These are phyloP conservation scores for Phaonia tiefii DNA, from an alignment of 2,888 invertebrate genomes.

Conservation along the genomic window DNA sequence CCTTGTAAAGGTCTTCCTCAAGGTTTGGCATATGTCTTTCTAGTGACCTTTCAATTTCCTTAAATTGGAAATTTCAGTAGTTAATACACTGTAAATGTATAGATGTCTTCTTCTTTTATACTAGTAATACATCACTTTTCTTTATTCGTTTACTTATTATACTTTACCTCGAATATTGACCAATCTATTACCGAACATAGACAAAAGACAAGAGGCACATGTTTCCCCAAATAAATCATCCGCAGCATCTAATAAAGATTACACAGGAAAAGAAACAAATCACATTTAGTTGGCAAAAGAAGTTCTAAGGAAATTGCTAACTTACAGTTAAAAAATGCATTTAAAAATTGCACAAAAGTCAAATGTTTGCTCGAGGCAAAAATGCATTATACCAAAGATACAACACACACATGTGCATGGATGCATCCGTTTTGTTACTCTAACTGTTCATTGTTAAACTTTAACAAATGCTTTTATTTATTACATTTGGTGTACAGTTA, in stretches of 20 bases:
- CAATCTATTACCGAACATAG: neutral
- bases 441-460: conserved; percentile 51
- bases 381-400: conserved; percentile 36
- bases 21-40: too few relatives aligned
- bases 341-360: conserved; percentile 50
- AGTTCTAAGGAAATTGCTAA: neutral
- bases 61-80: too few relatives aligned
- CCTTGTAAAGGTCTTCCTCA: too few relatives aligned
- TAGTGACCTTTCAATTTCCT: too few relatives aligned
- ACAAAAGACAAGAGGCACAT: conserved; percentile 61
- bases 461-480: conserved; percentile 49
- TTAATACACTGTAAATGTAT: too few relatives aligned
- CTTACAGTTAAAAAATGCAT: conserved; percentile 46
- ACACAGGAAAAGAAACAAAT: conserved; percentile 40
- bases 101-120: too few relatives aligned
- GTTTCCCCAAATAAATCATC: conserved; percentile 48
- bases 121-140: neutral
- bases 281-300: neutral
- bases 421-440: conserved; percentile 34
- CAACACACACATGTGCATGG: too few relatives aligned
- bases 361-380: conserved; percentile 45
- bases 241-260: conserved; percentile 46
- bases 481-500: neutral
- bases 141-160: neutral
- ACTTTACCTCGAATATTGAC: neutral